phyloP scores from a whole-genome alignment of 2,113 vertebrate species.

The Lophius piscatorius region DNA sequence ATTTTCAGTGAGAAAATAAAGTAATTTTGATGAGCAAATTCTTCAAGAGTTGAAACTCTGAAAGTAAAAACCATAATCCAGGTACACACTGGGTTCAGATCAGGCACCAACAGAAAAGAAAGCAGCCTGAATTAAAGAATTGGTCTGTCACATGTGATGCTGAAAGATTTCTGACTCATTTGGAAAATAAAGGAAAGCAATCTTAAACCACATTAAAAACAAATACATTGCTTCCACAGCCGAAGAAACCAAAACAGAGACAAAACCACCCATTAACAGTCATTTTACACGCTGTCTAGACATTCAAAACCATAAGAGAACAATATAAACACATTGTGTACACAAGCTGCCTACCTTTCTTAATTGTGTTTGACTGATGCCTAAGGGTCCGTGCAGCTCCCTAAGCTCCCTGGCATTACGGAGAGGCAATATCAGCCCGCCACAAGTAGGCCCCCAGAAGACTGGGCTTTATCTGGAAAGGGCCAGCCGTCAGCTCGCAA shows the following conservation, averaged over 20 bases:
- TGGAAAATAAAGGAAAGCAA: background rate
- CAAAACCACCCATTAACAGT: constrained; percentile 7
- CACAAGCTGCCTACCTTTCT: constrained; percentile 65
- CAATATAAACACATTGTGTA: constrained; percentile 57
- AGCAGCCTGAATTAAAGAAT: no score
- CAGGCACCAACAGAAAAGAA: no score
- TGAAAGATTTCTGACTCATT: constrained; percentile 2
- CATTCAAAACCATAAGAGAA: constrained; percentile 47
- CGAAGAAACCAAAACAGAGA: no score
- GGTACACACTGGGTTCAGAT: no score
- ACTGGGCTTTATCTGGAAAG: constrained; percentile 79
- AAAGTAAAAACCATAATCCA: no score
- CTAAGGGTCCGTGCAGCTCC: constrained; percentile 58
- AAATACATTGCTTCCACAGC: background rate
- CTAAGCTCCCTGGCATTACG: constrained; percentile 66
- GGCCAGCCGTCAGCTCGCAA: constrained; percentile 75
- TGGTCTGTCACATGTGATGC: background rate
- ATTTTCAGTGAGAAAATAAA: background rate
- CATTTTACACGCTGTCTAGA: constrained; percentile 59
- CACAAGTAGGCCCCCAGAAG: constrained; percentile 72
- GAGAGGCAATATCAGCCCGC: constrained; percentile 69
- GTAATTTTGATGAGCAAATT: background rate
- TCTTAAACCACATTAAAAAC: constrained; percentile 6
- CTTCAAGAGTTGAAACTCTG: background rate
- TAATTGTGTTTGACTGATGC: constrained; percentile 77